Evolutionary conservation across 2,888 invertebrate species (phyloP), one percentile per base, ranked within the genome.

Genomic region (Zaprionus bogoriensis): DNA sequence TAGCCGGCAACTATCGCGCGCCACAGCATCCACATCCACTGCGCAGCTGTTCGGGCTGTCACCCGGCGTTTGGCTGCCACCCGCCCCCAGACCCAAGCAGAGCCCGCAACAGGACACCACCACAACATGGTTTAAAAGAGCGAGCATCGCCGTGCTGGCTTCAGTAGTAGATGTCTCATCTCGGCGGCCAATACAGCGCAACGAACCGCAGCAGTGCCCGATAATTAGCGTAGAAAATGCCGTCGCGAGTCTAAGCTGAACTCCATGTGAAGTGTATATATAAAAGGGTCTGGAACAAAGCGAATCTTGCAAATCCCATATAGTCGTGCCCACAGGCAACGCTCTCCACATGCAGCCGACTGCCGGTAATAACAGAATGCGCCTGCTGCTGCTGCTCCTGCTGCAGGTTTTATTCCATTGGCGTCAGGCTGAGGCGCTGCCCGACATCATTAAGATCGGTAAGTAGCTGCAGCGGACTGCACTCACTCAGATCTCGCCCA

Each of bases 401-500:
- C 46, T 73, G 19, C 70, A 78, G 58, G 22, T 67, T n/a, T 51
- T 50, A 44, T 28, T 48, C 10, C 55, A 60, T 42, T 62, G 62
- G 50, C 74, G 50, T 0, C n/a, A 38, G n/a, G 41, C 66, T n/a
- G 45, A 63, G 10, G 80, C 89, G 19, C 69, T 90, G 61, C 89
- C 89, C 54, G 89, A 90, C 70, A 83, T 88, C 39, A 90, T 90
- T 25, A 90, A 90, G 82, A 90, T 90, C 66, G 89, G 89, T 90
- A 68, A 87, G 87, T 23, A 7, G 17, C n/a, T 10, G 14, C 14
- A 4, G 12, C 3, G 22, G 7, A 20, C 25, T n/a, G n/a, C n/a
- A n/a, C n/a, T n/a, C n/a, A n/a, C n/a, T n/a, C n/a, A n/a, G n/a
- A n/a, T n/a, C n/a, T n/a, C n/a, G n/a, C n/a, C n/a, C n/a, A n/a